phyloP scores from a whole-genome alignment of 1,140 invertebrate genomes.

The Triops longicaudatus region DNA sequence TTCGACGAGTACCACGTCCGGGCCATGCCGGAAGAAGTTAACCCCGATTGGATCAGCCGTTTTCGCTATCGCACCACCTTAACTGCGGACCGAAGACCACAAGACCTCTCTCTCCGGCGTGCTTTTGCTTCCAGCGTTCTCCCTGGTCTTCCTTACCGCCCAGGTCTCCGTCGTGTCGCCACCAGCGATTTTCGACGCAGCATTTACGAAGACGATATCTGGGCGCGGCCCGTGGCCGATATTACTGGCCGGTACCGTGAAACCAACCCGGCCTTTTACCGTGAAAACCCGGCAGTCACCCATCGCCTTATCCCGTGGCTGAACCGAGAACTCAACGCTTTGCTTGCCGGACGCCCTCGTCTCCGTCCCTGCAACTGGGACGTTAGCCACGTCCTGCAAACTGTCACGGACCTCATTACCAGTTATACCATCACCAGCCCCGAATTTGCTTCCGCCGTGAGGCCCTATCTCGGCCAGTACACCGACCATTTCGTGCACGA shows the following conservation, averaged over 20 bases:
- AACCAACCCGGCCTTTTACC: slow-evolving; percentile 61
- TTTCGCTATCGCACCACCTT: slow-evolving; percentile 47
- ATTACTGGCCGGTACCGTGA: slow-evolving; percentile 58
- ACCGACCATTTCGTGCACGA: slow-evolving; percentile 59
- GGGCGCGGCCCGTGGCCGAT: slow-evolving; percentile 56
- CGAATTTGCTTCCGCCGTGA: slow-evolving; percentile 41
- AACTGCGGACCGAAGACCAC: slow-evolving; percentile 45
- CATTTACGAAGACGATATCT: slow-evolving; percentile 66
- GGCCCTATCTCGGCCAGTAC: slow-evolving; percentile 38
- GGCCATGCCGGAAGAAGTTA: slow-evolving; percentile 22
- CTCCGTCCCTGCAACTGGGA: slow-evolving; percentile 25
- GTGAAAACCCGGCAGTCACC: slow-evolving; percentile 65
- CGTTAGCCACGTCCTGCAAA: slow-evolving; percentile 37
- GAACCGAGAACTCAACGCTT: slow-evolving; percentile 68
- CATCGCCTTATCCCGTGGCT: slow-evolving; percentile 79
- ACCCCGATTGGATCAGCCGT: slow-evolving; percentile 25
- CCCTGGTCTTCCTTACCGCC: slow-evolving; percentile 29
- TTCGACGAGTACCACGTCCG: slow-evolving; percentile 74
- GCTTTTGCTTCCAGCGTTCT: slow-evolving; percentile 37
- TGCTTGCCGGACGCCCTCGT: slow-evolving; percentile 45
- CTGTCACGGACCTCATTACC: slow-evolving; percentile 41
- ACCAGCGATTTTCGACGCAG: slow-evolving; percentile 50
- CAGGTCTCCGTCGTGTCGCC: slow-evolving; percentile 28
- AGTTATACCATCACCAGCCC: slow-evolving; percentile 40
- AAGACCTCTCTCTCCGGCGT: slow-evolving; percentile 45